These are phyloP conservation scores for Epicampocera succincta DNA, from an alignment of 2,888 invertebrate genomes.

Conservation along the genomic window DNA sequence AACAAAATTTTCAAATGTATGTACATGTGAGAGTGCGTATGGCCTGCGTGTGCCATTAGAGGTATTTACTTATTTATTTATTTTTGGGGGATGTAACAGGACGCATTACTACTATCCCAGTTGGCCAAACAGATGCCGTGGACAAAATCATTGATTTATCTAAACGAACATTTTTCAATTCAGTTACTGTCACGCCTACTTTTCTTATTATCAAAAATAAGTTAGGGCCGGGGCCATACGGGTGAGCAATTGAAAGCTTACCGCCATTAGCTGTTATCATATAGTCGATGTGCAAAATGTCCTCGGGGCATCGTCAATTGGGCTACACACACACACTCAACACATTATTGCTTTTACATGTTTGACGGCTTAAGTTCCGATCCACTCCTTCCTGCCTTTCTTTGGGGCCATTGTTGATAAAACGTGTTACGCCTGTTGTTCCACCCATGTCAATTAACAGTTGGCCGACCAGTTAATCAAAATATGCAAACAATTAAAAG, in stretches of 20 bases:
- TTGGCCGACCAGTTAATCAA: conserved; percentile 27
- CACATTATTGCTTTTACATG: conserved; percentile 26
- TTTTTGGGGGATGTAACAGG: conserved; percentile 39
- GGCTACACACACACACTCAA: background rate
- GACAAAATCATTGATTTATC: no score
- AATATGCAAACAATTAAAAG: conserved; percentile 54
- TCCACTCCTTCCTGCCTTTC: conserved; percentile 18
- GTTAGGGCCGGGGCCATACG: no score
- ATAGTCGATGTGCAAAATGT: no score
- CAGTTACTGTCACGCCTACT: no score
- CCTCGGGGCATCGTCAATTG: no score
- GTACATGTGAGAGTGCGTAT: background rate
- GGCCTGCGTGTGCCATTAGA: background rate
- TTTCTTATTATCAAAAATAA: no score
- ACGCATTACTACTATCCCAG: conserved; percentile 9
- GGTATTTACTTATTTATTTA: conserved; percentile 6
- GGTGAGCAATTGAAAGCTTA: no score
- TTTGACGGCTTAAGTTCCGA: background rate
- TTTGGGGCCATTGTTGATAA: conserved; percentile 36
- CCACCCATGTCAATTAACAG: conserved; percentile 60
- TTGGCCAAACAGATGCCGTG: no score
- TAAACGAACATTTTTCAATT: no score
- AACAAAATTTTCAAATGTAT: conserved; percentile 7
- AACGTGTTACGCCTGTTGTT: conserved; percentile 54
- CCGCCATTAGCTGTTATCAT: no score